Conservation (phyloP, 2,888 invertebrate species). For the Crioceris asparagi region DNA sequence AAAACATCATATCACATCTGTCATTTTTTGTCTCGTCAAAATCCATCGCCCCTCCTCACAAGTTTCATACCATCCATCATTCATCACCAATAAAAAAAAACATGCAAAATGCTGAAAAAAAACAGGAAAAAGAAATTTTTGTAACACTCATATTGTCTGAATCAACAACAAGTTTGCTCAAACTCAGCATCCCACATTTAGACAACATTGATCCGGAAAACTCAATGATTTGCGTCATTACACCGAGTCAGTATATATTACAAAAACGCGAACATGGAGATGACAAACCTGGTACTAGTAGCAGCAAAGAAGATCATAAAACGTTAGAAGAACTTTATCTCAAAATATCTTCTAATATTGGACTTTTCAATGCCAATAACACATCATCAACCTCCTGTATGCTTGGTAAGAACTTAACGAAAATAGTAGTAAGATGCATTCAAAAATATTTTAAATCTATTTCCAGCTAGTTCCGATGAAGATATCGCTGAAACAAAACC, state of each 20-base stretch:
- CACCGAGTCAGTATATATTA: constrained; percentile 17
- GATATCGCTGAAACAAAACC: not conserved
- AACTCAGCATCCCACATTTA: constrained; percentile 29
- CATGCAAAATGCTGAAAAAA: no score
- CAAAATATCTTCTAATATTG: constrained; percentile 25
- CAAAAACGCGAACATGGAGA: constrained; percentile 10
- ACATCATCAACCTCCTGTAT: constrained; percentile 24
- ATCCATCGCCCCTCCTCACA: no score
- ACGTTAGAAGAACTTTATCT: constrained; percentile 15
- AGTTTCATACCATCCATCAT: no score
- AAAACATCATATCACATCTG: no score
- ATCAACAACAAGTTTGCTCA: constrained; percentile 31
- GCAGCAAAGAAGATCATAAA: not conserved
- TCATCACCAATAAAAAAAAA: no score
- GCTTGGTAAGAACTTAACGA: no score
- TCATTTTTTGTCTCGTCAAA: no score
- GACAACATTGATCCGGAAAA: constrained; percentile 25
- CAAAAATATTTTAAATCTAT: no score
- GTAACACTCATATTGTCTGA: constrained; percentile 33
- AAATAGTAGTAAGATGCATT: no score
- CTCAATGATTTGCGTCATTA: constrained; percentile 24
- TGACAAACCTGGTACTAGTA: not conserved
- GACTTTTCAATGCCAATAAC: constrained; percentile 23
- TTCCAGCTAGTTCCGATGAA: constrained; percentile 11
- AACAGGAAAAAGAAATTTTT: constrained; percentile 21